A percentile compares a stretch with the other conserved stretches of the same genome.
Conservation (phyloP, 2,797 vertebrate genomes). For the Schizopygopsis pylzovi region DNA sequence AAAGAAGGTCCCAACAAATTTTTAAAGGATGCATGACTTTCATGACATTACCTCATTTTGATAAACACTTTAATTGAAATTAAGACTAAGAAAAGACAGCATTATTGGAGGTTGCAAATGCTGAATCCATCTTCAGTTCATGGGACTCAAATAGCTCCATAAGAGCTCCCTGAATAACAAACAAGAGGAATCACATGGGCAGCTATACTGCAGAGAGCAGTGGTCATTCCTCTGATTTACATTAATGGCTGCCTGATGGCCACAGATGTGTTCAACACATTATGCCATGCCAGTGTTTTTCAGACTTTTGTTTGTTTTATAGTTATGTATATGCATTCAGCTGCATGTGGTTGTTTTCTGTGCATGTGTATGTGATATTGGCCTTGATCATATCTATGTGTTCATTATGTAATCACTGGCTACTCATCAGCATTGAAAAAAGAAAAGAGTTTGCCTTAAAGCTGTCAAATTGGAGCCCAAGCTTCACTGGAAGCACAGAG, state of each 20-base stretch:
- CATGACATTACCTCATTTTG: background rate
- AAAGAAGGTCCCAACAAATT: background rate
- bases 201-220: background rate
- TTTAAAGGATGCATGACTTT: background rate
- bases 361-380: background rate
- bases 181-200: slow-evolving; percentile 15
- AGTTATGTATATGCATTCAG: background rate
- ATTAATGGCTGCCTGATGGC: background rate
- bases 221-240: slow-evolving; percentile 13
- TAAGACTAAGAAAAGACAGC: background rate
- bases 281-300: background rate
- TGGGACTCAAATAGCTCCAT: background rate
- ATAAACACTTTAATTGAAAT: background rate
- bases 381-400: slow-evolving; percentile 14
- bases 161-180: slow-evolving; percentile 17
- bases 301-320: background rate
- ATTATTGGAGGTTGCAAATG: background rate
- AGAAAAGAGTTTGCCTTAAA: background rate
- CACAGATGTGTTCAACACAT: slow-evolving; percentile 9
- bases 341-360: background rate
- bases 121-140: slow-evolving; percentile 3
- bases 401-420: slow-evolving; percentile 8
- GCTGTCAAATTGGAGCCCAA: slow-evolving; percentile 6
- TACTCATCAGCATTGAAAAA: background rate
- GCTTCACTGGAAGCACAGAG: background rate